Base-by-base conservation (phyloP, 2,888 invertebrate species). In the Psococerastis gibbosa region DNA sequence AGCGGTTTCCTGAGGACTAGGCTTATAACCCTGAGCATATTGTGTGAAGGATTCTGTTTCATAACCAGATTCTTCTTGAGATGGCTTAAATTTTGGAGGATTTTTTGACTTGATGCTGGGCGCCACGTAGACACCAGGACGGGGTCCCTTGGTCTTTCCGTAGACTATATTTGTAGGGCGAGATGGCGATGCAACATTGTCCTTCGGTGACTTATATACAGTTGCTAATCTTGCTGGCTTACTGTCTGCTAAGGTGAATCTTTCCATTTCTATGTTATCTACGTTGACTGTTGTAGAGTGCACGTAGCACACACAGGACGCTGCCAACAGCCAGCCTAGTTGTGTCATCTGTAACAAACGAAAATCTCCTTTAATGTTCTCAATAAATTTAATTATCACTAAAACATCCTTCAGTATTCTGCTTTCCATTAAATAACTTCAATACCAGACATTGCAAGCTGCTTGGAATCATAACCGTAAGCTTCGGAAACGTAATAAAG, bases 251-350 rank as follows among this genome's bases (percentile, higher is more conserved):
- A 13, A n/a, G 4, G 38, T 38, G 20, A 38, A 38, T 17, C 20
- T n/a, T 38, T 38, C 38, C 20, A 20, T 20, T 38, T 38, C 38
- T 34, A 16, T 13, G 13, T 34, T 34, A 8, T 34, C 16, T 8
- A 15, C 9, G 13, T 34, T 13, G 18, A 17, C 13, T 34, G 15
- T 9, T 17, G 38, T 22, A 6, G 38, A 16, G 4, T 17, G 20
- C 38, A 20, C 35, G 18, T 13, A 17, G 38, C 38, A 38, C 3
- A 38, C 15, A 20, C 38, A 38, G 5, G 38, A 38, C 3, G 20
- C 6, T 22, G 38, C 27, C 27, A 9, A 27, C 6, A 27, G 8
- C 11, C 27, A 27, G 27, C 27, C 27, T 27, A 27, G 27, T 27
- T 11, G 11, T 27, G 27, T 9, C 27, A n/a, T n/a, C n/a, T n/a